A percentile compares a stretch with the other conserved stretches of the same genome.
Conservation (phyloP, 2,113 vertebrate genomes). For the Anser brachyrhynchus region DNA sequence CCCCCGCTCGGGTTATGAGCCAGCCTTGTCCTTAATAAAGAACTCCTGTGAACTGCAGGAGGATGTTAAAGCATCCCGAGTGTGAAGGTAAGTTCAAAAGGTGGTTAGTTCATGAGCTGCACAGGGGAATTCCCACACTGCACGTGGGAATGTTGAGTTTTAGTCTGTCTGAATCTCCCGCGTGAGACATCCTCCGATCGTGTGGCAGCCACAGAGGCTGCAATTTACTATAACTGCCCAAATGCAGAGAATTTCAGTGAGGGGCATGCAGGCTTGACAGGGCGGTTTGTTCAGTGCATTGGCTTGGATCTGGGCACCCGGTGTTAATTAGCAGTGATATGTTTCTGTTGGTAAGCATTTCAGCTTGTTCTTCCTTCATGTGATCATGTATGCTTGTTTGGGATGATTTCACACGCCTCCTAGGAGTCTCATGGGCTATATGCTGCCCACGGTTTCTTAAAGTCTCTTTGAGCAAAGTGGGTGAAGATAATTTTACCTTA, state of each 20-base stretch:
- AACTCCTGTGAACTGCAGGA: neutral
- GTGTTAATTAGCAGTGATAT: neutral
- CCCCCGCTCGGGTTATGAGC: neutral
- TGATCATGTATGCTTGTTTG: neutral
- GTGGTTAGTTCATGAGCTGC: neutral
- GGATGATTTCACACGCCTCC: neutral
- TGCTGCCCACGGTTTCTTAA: neutral
- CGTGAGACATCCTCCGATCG: fast-evolving
- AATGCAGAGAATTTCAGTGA: neutral
- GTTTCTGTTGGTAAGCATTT: neutral
- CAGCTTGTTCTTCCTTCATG: neutral
- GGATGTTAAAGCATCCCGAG: fast-evolving
- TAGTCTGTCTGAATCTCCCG: fast-evolving
- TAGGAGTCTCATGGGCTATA: neutral
- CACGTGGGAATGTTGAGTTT: fast-evolving
- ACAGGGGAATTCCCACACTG: fast-evolving
- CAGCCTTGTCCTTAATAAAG: neutral
- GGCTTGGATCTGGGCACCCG: fast-evolving
- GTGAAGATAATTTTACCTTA: neutral
- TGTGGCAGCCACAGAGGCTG: neutral
- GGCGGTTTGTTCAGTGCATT: neutral
- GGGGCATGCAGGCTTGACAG: neutral
- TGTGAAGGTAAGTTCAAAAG: neutral
- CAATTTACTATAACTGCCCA: neutral
- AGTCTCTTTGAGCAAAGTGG: neutral